Evolutionary conservation across 1,140 invertebrate species (phyloP).

Genomic region (Catajapyx aquilonaris): DNA sequence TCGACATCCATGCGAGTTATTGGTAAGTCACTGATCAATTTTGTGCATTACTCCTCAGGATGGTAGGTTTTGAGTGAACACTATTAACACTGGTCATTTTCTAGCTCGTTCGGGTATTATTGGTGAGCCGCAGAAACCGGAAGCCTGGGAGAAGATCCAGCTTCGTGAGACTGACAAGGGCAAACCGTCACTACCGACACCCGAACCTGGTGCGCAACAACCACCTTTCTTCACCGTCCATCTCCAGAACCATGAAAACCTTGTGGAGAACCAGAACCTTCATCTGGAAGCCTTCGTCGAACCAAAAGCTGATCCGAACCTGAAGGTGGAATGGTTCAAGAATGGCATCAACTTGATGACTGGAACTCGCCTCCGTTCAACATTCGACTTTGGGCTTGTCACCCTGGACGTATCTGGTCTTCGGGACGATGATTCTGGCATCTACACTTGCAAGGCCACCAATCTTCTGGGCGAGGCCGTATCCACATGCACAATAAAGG

Average conservation of each 20-base stretch:
- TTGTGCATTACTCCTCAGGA: too few relatives aligned
- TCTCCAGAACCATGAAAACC: constrained; percentile 60
- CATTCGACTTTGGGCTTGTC: constrained; percentile 86
- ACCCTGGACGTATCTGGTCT: constrained; percentile 70
- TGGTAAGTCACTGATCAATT: too few relatives aligned
- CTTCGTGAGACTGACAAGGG: constrained; percentile 74
- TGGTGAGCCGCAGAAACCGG: constrained; percentile 58
- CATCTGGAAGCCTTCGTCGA: constrained; percentile 87
- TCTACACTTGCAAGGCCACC: constrained; percentile 82
- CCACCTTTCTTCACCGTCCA: constrained; percentile 81
- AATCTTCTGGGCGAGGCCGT: constrained; percentile 78
- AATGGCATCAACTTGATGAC: constrained; percentile 69
- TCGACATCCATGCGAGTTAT: constrained; percentile 72
- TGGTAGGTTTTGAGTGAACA: too few relatives aligned
- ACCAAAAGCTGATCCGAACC: constrained; percentile 86
- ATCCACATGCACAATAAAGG: constrained; percentile 73
- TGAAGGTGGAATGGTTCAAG: constrained; percentile 79
- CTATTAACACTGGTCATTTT: too few relatives aligned
- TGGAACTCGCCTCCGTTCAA: constrained; percentile 55
- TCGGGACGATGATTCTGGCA: constrained; percentile 71
- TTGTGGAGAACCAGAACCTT: constrained; percentile 73
- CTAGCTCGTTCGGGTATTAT: constrained; percentile 48
- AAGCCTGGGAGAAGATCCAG: constrained; percentile 75
- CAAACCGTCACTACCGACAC: constrained; percentile 59
- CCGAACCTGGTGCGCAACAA: constrained; percentile 58